Evolutionary conservation across 2,797 vertebrate species (phyloP).

Genomic region (Synanceia verrucosa): DNA sequence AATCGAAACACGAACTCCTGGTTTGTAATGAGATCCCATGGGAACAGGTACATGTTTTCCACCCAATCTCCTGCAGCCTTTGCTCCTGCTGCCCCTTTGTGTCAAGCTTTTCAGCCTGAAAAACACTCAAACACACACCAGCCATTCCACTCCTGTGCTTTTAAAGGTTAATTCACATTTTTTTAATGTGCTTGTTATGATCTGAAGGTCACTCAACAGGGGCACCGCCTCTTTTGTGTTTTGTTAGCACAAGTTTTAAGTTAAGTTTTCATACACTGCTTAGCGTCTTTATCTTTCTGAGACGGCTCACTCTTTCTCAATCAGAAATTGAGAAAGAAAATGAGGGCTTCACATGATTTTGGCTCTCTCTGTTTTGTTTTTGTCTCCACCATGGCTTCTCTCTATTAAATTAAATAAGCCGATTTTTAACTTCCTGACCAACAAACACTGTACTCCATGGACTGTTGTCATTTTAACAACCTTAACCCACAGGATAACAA

Average conservation of each 20-base stretch:
- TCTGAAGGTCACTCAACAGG: background rate
- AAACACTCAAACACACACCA: background rate
- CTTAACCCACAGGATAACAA: background rate
- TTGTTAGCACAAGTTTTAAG: too few species aligned
- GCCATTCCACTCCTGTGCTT: background rate
- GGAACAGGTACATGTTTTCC: conserved; percentile 55
- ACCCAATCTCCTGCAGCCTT: conserved; percentile 32
- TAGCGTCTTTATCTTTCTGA: conserved; percentile 7
- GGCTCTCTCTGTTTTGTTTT: conserved; percentile 26
- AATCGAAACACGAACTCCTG: conserved; percentile 54
- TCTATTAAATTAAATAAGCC: conserved; percentile 38
- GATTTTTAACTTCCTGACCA: conserved; percentile 28
- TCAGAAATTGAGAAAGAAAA: conserved; percentile 64
- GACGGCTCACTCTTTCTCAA: conserved; percentile 15
- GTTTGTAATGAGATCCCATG: conserved; percentile 64
- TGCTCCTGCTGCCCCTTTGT: conserved; percentile 29
- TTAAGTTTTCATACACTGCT: conserved; percentile 17
- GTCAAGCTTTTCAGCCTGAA: conserved; percentile 21
- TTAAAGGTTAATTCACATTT: background rate
- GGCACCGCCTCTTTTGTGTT: background rate
- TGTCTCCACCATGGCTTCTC: conserved; percentile 36
- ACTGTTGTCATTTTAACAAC: background rate
- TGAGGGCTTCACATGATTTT: conserved; percentile 41
- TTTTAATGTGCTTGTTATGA: background rate
- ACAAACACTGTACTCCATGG: conserved; percentile 5